These are phyloP conservation scores for Eulemur rufifrons DNA, from an alignment of 2,113 vertebrate genomes.

Conservation along the genomic window DNA sequence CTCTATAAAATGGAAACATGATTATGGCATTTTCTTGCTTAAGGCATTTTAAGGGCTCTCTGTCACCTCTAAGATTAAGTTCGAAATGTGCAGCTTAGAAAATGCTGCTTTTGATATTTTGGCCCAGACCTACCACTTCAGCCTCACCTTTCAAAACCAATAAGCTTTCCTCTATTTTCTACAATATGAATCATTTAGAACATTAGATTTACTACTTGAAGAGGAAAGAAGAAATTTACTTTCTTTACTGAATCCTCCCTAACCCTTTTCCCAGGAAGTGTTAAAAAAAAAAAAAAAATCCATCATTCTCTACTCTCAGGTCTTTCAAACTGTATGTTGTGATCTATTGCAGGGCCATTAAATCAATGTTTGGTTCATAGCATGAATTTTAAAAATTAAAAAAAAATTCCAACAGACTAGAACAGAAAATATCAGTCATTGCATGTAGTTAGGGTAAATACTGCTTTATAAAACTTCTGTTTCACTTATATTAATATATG, in stretches of 20 bases:
- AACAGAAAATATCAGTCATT: not conserved
- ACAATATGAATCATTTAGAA: not conserved
- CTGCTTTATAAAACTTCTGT: not conserved
- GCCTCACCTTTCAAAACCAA: not conserved
- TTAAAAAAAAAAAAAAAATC: not conserved
- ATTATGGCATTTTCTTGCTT: not conserved
- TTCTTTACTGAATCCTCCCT: not conserved
- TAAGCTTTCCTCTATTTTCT: not conserved
- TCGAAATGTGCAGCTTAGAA: not conserved
- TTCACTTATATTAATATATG: not conserved
- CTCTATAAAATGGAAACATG: conserved; percentile 23
- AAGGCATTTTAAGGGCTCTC: not conserved
- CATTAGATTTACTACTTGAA: not conserved
- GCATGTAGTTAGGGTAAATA: not conserved
- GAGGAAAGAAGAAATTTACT: not conserved
- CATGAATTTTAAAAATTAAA: not conserved
- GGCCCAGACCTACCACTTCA: not conserved
- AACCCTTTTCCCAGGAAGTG: not conserved
- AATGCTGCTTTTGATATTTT: not conserved
- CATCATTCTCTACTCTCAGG: not conserved
- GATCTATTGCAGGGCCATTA: not conserved
- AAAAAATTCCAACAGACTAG: not conserved
- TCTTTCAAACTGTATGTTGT: not conserved
- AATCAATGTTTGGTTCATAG: not conserved
- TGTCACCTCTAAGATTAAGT: not conserved